Base-by-base conservation (phyloP, 2,797 vertebrate species). In the Gila robusta region DNA sequence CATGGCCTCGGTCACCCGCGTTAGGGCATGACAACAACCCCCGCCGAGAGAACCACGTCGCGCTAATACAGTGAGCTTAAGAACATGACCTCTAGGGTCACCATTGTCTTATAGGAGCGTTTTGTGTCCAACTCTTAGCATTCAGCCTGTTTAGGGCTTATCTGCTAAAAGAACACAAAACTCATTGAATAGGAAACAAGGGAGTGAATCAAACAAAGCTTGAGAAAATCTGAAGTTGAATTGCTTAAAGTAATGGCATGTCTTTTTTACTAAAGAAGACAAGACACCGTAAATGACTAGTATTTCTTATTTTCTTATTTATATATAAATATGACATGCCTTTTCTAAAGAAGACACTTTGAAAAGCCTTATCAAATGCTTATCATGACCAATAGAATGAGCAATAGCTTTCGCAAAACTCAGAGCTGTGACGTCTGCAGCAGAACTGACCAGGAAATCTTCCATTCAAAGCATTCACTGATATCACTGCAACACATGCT, bases 1-100 rank as follows among this genome's bases (percentile, higher is more conserved):
- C 79, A 44, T 89, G 79, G 91, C 88, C 91, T 80, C 81, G 84
- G 87, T 91, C 89, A 88, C 89, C 89, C 84, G 83, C 80, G 92
- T 91, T 85, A 26, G 32, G 16, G 69, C 89, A 90, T 89, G 91
- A 89, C 87, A 88, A 87, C 85, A 83, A 69, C 85, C 76, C 85
- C 56, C 71, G 66, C 49, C 5, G 35, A 52, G 28, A 64, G 37
- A 86, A 77, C 78, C 79, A 82, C 3, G 4, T 26, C 78, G 26
- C 64, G 28, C 82, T 88, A 74, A 87, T 62, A 82, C 77, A 88
- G 87, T 73, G 16, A 73, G 79, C 88, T 89, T 47, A 19, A 89
- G 72, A 0, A 21, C 82, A 16, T 88, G 89, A 91, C 90, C 93
- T 78, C 10, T 4, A 35, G 77, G 85, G 89, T 92, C 89, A 88